Percentiles rank a stretch among this genome's conserved stretches.
These are phyloP conservation scores for Camelus dromedarius DNA, from an alignment of 2,113 vertebrate species.

Conservation along the genomic window DNA sequence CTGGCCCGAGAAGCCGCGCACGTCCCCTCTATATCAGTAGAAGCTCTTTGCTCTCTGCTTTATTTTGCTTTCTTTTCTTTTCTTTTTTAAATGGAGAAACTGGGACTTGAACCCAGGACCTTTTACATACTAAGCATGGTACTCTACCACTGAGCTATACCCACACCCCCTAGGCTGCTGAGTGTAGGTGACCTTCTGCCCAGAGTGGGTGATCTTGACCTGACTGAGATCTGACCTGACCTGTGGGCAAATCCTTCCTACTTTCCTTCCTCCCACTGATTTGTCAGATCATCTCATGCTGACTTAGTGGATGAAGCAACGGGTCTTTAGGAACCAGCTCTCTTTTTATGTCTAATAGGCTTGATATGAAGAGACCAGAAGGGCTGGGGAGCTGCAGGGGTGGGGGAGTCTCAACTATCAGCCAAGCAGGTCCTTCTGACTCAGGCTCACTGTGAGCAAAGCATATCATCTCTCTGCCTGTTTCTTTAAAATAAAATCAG, in stretches of 20 bases:
- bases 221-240: not conserved
- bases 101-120: too few relatives aligned
- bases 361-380: not conserved
- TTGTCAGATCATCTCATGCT: not conserved
- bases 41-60: not conserved
- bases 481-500: not conserved
- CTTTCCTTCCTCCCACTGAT: not conserved
- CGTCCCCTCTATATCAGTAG: not conserved
- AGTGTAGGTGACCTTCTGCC: not conserved
- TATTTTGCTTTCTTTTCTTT: not conserved
- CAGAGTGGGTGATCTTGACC: not conserved
- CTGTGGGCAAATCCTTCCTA: not conserved
- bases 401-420: not conserved
- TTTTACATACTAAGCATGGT: too few relatives aligned
- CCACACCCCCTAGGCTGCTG: too few relatives aligned
- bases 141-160: too few relatives aligned
- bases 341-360: not conserved
- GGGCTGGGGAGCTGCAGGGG: rapidly evolving
- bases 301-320: not conserved
- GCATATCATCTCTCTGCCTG: not conserved
- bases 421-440: not conserved
- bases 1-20: not conserved
- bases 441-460: not conserved
- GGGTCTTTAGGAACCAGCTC: not conserved
- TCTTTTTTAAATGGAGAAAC: too few relatives aligned